phyloP scores from a whole-genome alignment of 2,888 invertebrate genomes.

The Perizoma affinitatum region DNA sequence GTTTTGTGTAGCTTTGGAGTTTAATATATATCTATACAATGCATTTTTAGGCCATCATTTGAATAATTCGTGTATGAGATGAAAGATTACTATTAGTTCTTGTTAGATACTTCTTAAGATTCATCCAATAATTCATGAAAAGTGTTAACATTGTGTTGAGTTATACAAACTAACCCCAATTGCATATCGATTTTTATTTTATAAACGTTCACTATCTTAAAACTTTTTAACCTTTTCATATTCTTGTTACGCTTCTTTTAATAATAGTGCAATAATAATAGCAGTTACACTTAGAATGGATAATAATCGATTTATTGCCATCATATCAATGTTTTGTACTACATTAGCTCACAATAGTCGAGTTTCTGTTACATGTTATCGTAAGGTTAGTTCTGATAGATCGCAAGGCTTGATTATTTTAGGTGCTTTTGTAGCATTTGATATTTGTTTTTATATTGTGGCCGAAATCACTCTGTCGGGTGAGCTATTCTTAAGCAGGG shows the following conservation, averaged over 20 bases:
- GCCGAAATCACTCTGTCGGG: slow-evolving; percentile 71
- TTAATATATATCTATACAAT: slow-evolving; percentile 27
- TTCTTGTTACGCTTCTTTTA: slow-evolving; percentile 12
- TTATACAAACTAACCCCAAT: slow-evolving; percentile 14
- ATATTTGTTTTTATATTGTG: slow-evolving; percentile 61
- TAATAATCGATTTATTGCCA: slow-evolving; percentile 35
- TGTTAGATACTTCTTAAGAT: slow-evolving; percentile 13
- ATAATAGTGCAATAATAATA: slow-evolving; percentile 28
- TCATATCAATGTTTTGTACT: slow-evolving; percentile 45
- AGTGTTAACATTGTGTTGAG: slow-evolving; percentile 1
- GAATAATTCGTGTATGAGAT: slow-evolving; percentile 6
- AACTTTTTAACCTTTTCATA: too few relatives aligned
- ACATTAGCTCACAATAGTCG: slow-evolving; percentile 44
- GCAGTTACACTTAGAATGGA: slow-evolving; percentile 21
- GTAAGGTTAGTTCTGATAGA: slow-evolving; percentile 34
- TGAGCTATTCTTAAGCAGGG: slow-evolving; percentile 58
- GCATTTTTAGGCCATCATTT: slow-evolving; percentile 9
- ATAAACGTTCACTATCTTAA: too few relatives aligned
- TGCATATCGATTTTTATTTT: neutral
- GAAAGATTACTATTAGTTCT: slow-evolving; percentile 1
- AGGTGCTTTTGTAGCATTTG: slow-evolving; percentile 69
- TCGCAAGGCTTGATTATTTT: slow-evolving; percentile 52
- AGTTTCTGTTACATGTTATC: slow-evolving; percentile 41
- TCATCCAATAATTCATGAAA: neutral
- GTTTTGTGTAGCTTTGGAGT: slow-evolving; percentile 35